Conservation (phyloP, 1,140 invertebrate genomes). For the Lerema accius region DNA sequence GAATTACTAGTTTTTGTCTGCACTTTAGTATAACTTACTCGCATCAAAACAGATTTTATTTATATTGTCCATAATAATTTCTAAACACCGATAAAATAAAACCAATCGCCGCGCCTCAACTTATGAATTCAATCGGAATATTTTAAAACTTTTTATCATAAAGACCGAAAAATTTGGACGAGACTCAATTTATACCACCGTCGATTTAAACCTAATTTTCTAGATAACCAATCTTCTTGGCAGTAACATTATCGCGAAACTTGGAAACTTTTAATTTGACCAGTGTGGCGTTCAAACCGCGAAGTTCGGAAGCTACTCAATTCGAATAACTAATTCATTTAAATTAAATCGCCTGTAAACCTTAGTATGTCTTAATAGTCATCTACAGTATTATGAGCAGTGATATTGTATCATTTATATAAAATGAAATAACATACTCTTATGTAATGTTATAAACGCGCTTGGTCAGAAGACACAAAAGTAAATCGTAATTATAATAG, state of each 20-base stretch:
- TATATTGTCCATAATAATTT: no score
- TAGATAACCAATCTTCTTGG: conserved; percentile 21
- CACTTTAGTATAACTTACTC: no score
- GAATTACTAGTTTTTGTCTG: no score
- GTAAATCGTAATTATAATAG: no score
- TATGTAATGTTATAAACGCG: no score
- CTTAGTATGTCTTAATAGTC: no score
- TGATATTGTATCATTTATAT: no score
- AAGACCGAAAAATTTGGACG: neutral
- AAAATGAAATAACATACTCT: no score
- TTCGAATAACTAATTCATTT: conserved; percentile 12
- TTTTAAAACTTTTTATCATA: conserved; percentile 1
- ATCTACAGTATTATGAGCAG: no score
- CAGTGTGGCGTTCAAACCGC: conserved; percentile 21
- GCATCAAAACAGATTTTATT: no score
- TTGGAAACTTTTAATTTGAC: conserved; percentile 29
- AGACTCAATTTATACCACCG: neutral
- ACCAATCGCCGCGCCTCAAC: neutral
- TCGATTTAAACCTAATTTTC: conserved; percentile 27
- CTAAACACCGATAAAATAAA: neutral
- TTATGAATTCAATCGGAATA: conserved; percentile 4
- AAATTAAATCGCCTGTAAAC: neutral
- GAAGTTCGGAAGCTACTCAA: conserved; percentile 8
- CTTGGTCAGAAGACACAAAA: no score
- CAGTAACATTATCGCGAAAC: conserved; percentile 21